Percentiles rank a stretch among this genome's conserved stretches.
phyloP scores from a whole-genome alignment of 2,113 vertebrate species.

The Bothrops jararaca region DNA sequence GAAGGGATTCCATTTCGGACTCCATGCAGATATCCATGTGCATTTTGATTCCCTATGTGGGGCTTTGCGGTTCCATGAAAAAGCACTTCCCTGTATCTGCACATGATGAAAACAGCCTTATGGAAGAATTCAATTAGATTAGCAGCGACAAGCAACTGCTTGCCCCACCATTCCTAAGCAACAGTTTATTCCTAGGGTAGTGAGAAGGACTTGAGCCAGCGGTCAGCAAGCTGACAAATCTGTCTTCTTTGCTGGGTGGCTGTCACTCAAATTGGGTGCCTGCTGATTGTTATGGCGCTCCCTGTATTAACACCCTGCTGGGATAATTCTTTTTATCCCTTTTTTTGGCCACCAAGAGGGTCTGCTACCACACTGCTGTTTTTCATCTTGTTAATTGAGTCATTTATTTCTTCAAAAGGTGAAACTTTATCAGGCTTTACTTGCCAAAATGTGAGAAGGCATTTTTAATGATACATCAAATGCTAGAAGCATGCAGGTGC shows the following conservation, averaged over 20 bases:
- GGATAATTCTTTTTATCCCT: conserved; percentile 82
- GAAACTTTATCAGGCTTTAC: conserved; percentile 75
- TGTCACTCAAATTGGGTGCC: conserved; percentile 75
- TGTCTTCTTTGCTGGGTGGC: conserved; percentile 75
- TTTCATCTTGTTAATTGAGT: conserved; percentile 87
- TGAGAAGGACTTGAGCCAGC: conserved; percentile 68
- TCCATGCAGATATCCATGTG: neutral
- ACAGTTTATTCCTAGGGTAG: conserved; percentile 70
- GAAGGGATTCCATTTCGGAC: neutral
- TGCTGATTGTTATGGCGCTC: conserved; percentile 71
- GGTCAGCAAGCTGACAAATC: conserved; percentile 71
- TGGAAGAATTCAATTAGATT: conserved; percentile 65
- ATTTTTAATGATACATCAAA: conserved; percentile 75
- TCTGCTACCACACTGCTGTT: conserved; percentile 75
- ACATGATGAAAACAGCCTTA: conserved; percentile 55
- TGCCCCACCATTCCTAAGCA: conserved; percentile 63
- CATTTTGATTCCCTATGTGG: neutral
- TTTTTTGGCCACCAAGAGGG: conserved; percentile 74
- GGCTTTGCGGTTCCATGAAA: neutral
- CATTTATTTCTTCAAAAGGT: conserved; percentile 87
- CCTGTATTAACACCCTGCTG: conserved; percentile 79
- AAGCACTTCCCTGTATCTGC: conserved; percentile 21
- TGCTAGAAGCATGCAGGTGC: conserved; percentile 59
- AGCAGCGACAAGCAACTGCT: conserved; percentile 62
- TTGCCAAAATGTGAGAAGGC: conserved; percentile 73